Evolutionary conservation across 2,888 invertebrate genomes (phyloP).

Genomic region (Lycia hirtaria): DNA sequence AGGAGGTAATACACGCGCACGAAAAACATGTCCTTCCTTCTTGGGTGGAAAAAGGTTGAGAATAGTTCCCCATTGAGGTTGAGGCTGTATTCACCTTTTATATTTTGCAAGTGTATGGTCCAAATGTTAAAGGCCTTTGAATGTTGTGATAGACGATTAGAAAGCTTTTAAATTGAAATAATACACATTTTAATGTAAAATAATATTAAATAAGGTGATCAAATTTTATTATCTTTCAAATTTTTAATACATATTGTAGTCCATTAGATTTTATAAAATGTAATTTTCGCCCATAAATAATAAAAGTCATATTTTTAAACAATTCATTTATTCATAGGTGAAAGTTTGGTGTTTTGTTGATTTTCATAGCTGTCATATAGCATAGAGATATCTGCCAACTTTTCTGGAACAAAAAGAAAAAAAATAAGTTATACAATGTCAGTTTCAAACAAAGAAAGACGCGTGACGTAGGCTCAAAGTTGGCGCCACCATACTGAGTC

Average conservation of each 20-base stretch:
- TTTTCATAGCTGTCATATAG: too few relatives aligned
- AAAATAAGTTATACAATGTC: too few relatives aligned
- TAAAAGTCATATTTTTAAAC: too few relatives aligned
- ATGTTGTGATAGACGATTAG: constrained; percentile 80
- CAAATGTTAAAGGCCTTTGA: constrained; percentile 80
- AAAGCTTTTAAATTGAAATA: constrained; percentile 56
- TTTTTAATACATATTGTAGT: constrained; percentile 34
- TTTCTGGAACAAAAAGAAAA: too few relatives aligned
- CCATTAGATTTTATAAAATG: constrained; percentile 38
- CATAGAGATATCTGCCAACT: too few relatives aligned
- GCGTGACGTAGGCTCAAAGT: too few relatives aligned
- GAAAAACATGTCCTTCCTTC: neutral
- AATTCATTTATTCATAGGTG: too few relatives aligned
- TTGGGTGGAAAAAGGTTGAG: too few relatives aligned
- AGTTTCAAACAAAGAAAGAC: too few relatives aligned
- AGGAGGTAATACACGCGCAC: too few relatives aligned
- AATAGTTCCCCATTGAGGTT: neutral
- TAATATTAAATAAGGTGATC: constrained; percentile 41
- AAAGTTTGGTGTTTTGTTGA: too few relatives aligned
- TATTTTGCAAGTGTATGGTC: constrained; percentile 80
- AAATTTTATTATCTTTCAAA: constrained; percentile 28
- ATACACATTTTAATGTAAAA: constrained; percentile 38
- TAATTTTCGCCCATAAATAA: constrained; percentile 3
- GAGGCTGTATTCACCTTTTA: constrained; percentile 36
- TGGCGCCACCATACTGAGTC: too few relatives aligned